Evolutionary conservation across 2,888 invertebrate species (phyloP), one percentile per base, ranked within the genome.

Genomic region (Oscheius sp.): DNA sequence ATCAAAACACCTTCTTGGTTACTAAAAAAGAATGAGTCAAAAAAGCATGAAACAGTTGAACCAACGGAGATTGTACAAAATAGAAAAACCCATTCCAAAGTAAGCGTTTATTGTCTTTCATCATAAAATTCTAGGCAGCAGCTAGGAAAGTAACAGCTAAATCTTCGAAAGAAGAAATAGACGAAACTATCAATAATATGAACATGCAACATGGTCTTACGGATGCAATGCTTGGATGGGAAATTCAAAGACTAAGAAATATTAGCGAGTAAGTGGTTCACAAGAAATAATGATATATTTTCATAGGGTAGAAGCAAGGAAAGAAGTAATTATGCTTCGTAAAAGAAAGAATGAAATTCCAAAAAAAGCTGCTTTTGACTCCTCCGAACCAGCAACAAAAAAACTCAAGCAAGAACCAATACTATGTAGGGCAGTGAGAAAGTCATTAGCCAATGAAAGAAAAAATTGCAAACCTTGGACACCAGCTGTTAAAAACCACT

Each of bases 111-210:
- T n/a, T n/a, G n/a, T n/a, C n/a, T n/a, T n/a, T n/a, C n/a, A n/a
- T n/a, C n/a, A n/a, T n/a, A n/a, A n/a, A n/a, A n/a, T n/a, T n/a
- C n/a, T n/a, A n/a, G n/a, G n/a, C n/a, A n/a, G n/a, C n/a, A n/a
- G n/a, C n/a, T n/a, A n/a, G n/a, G n/a, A n/a, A n/a, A n/a, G n/a
- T n/a, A n/a, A n/a, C n/a, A n/a, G n/a, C n/a, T n/a, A n/a, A n/a
- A n/a, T n/a, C n/a, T n/a, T n/a, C n/a, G n/a, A n/a, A n/a, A n/a
- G 55, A 33, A 17, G 55, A 55, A 33, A 34, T 55, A 10, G 34
- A 55, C n/a, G 20, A 20, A 20, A 20, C 15, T 15, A 55, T 55
- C 15, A 12, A 34, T n/a, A 25, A 55, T 5, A 55, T 55, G 55
- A 55, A 55, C 20, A 33, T 55, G 55, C 4, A 31, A 5, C 17